Evolutionary conservation across 2,888 invertebrate genomes (phyloP), one percentile per base, ranked within the genome.

Genomic region (Herminia tarsipennalis): DNA sequence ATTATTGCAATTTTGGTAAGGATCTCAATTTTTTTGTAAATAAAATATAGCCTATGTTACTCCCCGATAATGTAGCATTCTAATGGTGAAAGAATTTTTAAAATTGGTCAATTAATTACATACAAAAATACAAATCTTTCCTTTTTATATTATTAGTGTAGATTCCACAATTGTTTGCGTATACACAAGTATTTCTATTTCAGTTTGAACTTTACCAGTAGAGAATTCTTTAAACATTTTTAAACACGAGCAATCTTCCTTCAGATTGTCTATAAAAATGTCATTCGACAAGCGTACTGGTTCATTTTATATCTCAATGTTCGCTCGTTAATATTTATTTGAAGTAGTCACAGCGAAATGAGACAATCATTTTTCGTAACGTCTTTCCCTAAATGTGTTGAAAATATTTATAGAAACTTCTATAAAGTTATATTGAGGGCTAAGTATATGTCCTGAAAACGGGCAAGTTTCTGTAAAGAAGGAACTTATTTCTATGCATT

Each of bases 401-500:
- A 34, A 40, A 65, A 67, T 67, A 64, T 69, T 69, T 68, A 39
- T 50, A 46, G 53, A 43, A 47, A 53, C 16, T 50, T 35, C 38
- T 54, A 65, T 66, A 63, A 67, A 73, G 44, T 66, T 72, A 68
- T 71, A 56, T 65, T 69, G 53, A 59, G 60, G 9, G 9, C 6
- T 30, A 16, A 32, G 9, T 62, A 67, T 67, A 57, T 59, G n/a
- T 44, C 64, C 44, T 55, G 56, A 59, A 49, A 51, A 60, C 41
- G 48, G 52, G 56, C 55, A 72, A 76, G 58, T 73, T 73, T 48
- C 52, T 55, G 72, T 72, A 75, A 74, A 72, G 56, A 63, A 62
- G 59, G n/a, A n/a, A n/a, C n/a, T n/a, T n/a, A n/a, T n/a, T n/a
- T n/a, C n/a, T n/a, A n/a, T n/a, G n/a, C n/a, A n/a, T n/a, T n/a